phyloP scores from a whole-genome alignment of 2,113 vertebrate species.

The Myocastor coypus region DNA sequence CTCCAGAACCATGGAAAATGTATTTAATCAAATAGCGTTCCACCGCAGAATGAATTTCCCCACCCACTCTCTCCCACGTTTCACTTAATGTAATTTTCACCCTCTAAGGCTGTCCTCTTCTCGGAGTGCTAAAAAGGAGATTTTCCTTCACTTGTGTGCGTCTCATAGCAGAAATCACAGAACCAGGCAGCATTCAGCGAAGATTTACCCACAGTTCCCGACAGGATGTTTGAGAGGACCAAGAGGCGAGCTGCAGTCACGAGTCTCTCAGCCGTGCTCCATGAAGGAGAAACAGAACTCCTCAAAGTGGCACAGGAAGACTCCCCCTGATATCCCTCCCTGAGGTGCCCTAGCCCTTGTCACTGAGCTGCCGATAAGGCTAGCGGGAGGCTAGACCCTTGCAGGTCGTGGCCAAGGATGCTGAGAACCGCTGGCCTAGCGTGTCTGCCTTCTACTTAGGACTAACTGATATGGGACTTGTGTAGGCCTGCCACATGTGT shows the following conservation, averaged over 20 bases:
- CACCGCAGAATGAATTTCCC: constrained; percentile 80
- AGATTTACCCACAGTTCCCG: neutral
- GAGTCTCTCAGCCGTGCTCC: neutral
- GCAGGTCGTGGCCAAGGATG: neutral
- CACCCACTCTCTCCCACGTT: constrained; percentile 74
- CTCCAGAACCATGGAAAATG: constrained; percentile 80
- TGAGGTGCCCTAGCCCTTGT: neutral
- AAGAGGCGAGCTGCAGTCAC: rapidly evolving
- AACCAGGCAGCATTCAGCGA: neutral
- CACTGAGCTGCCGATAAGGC: neutral
- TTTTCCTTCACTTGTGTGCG: constrained; percentile 8
- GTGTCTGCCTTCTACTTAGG: neutral
- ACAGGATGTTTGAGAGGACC: constrained; percentile 3
- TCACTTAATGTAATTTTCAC: constrained; percentile 72
- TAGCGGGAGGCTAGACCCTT: too few relatives aligned
- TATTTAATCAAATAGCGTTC: constrained; percentile 85
- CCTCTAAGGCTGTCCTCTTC: constrained; percentile 46
- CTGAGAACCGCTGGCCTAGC: neutral
- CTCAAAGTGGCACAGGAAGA: neutral
- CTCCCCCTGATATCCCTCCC: neutral
- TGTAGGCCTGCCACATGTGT: neutral
- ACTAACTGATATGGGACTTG: neutral
- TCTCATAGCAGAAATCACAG: neutral
- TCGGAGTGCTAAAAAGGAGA: constrained; percentile 61
- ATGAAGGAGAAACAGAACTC: neutral